Evolutionary conservation across 1,140 invertebrate species (phyloP), one percentile per base, ranked within the genome.

Genomic region (Tetramorium alpestre): DNA sequence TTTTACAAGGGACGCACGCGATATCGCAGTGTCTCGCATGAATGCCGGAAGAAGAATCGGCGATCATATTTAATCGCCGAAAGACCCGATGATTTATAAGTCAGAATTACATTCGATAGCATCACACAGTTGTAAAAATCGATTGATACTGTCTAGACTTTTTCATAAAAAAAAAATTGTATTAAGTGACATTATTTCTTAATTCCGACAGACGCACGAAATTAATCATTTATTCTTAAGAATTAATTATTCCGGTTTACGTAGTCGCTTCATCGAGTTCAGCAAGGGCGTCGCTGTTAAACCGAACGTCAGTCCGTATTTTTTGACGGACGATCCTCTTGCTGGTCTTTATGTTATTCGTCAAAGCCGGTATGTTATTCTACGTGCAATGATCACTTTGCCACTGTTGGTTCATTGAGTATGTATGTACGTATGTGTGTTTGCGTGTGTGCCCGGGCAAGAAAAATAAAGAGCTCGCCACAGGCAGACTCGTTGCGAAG

Each of bases 391-490:
- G 47, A 80, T 80, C 33, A 69, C 49, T 56, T 60, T 56, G 22
- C 16, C 49, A 28, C 44, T 25, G 44, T 16, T 10, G 13, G 13
- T 38, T 67, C 13, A 28, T 10, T 13, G 13, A 38, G 28, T 8
- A 33, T n/a, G 33, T 54, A 4, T 33, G 44, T 65, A 28, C 7
- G 6, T 64, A 10, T 47, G 28, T 54, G n/a, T 49, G 44, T 38
- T 16, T 65, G 18, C 13, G 4, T 7, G 18, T 58, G 7, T 54
- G 47, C 28, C 41, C 33, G 8, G 13, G 28, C 16, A 56, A 67
- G 78, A 81, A 70, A 81, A 81, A 81, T 81, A 81, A 54, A 69
- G 64, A 56, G 16, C n/a, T 16, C 44, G 11, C 25, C 18, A 10
- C 25, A 0, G 13, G n/a, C 28, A 7, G 1, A 47, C 10, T 38